These are phyloP conservation scores for Delphinapterus leucas DNA, from an alignment of 2,113 vertebrate genomes.

Conservation along the genomic window DNA sequence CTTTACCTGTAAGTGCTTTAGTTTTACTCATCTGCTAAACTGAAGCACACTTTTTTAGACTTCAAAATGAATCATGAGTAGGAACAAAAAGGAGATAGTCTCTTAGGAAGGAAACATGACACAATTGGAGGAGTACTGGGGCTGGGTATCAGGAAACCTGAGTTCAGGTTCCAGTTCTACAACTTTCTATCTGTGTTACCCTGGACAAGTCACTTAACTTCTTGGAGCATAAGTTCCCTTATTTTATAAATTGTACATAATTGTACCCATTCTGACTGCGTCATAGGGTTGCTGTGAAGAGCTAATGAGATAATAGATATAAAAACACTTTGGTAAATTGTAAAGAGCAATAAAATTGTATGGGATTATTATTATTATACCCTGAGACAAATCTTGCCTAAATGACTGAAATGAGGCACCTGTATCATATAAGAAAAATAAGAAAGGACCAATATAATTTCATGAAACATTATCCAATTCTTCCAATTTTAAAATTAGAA, in stretches of 20 bases:
- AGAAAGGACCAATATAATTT: conserved; percentile 28
- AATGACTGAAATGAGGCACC: not conserved
- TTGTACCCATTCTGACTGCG: not conserved
- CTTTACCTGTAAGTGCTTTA: conserved; percentile 14
- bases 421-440: conserved; percentile 22
- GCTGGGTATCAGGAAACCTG: not conserved
- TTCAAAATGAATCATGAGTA: conserved; percentile 42
- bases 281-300: not conserved
- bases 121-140: not conserved
- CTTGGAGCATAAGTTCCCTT: not conserved
- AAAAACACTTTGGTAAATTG: not conserved
- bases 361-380: conserved; percentile 3
- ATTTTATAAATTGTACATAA: conserved; percentile 10
- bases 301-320: not conserved
- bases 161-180: not conserved
- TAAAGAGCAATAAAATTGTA: not conserved
- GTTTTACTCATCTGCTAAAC: conserved; percentile 38
- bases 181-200: not conserved
- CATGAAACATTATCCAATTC: conserved; percentile 6
- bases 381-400: conserved; percentile 10
- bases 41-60: conserved; percentile 30
- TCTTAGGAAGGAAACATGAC: conserved; percentile 1
- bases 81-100: conserved; percentile 18
- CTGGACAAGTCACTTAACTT: conserved; percentile 24
- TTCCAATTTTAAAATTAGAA: conserved; percentile 32